Evolutionary conservation across 2,797 vertebrate species (phyloP).

Genomic region (Perodicticus potto): DNA sequence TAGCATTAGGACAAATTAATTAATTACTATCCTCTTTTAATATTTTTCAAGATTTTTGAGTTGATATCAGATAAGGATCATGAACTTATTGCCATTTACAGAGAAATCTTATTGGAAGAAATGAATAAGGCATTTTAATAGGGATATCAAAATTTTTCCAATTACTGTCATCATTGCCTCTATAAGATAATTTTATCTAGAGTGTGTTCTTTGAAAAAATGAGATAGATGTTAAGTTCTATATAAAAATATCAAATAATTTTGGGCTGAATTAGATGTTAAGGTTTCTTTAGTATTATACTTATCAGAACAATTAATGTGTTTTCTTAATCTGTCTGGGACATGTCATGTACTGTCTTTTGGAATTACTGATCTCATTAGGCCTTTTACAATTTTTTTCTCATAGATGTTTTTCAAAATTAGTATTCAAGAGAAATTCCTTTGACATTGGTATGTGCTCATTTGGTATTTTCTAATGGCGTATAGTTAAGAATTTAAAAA

Average conservation of each 20-base stretch:
- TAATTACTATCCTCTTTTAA: background rate
- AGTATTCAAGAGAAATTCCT: background rate
- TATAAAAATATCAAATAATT: background rate
- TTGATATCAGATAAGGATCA: background rate
- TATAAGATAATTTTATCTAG: background rate
- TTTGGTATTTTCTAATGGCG: background rate
- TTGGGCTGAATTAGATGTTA: background rate
- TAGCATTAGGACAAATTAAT: background rate
- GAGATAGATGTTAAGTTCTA: background rate
- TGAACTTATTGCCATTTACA: background rate
- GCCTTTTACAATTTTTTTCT: background rate
- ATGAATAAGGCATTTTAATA: constrained; percentile 3
- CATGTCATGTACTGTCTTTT: background rate
- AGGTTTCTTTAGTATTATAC: background rate
- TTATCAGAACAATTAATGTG: background rate
- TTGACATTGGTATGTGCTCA: background rate
- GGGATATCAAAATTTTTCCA: background rate
- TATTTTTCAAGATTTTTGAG: background rate
- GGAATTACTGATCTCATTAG: background rate
- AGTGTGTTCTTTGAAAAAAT: background rate
- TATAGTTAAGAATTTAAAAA: background rate
- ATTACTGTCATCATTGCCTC: background rate
- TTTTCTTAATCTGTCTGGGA: background rate
- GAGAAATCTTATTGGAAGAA: background rate
- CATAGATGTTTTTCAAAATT: background rate